phyloP scores from a whole-genome alignment of 2,888 invertebrate species.

The Agapostemon virescens region DNA sequence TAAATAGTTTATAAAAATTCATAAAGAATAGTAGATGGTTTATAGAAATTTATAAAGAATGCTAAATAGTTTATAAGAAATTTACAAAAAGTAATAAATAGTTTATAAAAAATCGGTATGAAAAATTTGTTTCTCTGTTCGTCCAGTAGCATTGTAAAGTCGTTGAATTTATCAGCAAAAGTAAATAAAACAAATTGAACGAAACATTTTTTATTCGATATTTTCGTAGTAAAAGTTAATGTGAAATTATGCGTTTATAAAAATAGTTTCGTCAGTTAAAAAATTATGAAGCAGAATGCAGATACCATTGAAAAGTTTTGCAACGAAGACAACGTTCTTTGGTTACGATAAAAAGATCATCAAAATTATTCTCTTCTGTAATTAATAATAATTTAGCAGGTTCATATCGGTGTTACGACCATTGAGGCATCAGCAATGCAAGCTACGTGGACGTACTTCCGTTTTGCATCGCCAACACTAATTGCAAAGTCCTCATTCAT shows the following conservation, averaged over 20 bases:
- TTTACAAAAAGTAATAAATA: no score
- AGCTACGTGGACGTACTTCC: constrained; percentile 45
- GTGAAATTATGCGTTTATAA: not conserved
- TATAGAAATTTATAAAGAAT: no score
- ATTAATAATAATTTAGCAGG: not conserved
- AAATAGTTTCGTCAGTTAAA: not conserved
- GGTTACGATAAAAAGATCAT: not conserved
- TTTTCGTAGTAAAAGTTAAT: not conserved
- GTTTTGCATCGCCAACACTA: constrained; percentile 38
- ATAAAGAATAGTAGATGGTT: no score
- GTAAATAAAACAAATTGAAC: not conserved
- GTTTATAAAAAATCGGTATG: no score
- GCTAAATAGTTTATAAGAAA: no score
- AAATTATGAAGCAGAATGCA: not conserved
- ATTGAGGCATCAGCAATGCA: constrained; percentile 18
- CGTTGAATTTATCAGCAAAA: not conserved
- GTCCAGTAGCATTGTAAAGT: not conserved
- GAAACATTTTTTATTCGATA: not conserved
- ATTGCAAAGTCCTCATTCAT: constrained; percentile 15
- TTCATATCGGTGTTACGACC: not conserved
- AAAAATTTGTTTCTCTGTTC: not conserved
- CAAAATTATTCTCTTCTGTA: not conserved
- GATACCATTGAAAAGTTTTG: not conserved
- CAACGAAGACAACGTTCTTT: not conserved
- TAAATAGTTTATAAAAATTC: no score